Evolutionary conservation across 2,888 invertebrate genomes (phyloP), one percentile per base, ranked within the genome.

Genomic region (Toxonevra muliebris): DNA sequence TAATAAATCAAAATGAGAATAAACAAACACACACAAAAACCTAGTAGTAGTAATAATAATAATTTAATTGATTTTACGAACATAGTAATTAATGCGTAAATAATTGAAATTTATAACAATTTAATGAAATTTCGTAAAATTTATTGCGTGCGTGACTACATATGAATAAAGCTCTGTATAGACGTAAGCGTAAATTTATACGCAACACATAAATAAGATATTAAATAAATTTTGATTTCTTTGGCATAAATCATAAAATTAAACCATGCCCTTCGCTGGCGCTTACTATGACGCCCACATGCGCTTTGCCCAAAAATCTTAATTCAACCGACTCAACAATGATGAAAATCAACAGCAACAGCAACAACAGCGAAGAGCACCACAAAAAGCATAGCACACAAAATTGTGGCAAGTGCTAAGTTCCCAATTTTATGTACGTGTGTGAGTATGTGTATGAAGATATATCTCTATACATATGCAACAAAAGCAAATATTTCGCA

Each of bases 61-160:
- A 30, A 30, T 55, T 40, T 48, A 65, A 65, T 65, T 65, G 65
- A 65, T 65, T 65, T 60, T 65, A 60, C n/a, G 45, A 15, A 53
- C 61, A 54, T 10, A 66, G 54, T 61, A 54, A 66, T 54, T 66
- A 30, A 30, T 30, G 66, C 43, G n/a, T 30, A 61, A 53, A 53
- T 66, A 61, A 66, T 66, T 66, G 66, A 61, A 66, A 66, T 66
- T 55, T 66, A 61, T 61, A 50, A 66, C 61, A 61, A 61, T 54
- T 61, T 45, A 52, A 58, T 50, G 30, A 59, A 65, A 65, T 59
- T 52, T n/a, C 30, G 19, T 45, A 13, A 17, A 59, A 52, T 65
- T 65, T 59, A 52, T 42, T 59, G 17, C 52, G 43, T 20, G 42
- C 13, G 30, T 30, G 30, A 30, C 7, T 30, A 30, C 30, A 30